Evolutionary conservation across 2,113 vertebrate genomes (phyloP), one percentile per base, ranked within the genome.

Genomic region (Ciconia boyciana): DNA sequence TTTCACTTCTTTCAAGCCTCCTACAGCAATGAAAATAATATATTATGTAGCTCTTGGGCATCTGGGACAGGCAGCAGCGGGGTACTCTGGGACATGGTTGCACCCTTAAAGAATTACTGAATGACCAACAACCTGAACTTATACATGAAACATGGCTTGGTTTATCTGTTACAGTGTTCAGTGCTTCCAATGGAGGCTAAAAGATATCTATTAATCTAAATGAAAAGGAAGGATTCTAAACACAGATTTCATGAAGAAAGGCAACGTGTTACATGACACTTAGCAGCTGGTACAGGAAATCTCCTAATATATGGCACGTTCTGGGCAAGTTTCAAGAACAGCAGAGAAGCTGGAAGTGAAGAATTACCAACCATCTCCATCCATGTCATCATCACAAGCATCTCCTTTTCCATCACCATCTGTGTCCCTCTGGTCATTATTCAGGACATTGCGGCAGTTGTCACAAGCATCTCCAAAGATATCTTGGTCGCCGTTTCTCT

Each of bases 331-430:
- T 32, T 72, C 46, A 93, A 44, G 17, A 71, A 34, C 6, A 26
- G 36, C 29, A 93, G 29, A 77, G 32, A 83, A 84, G 31, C 13
- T 52, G 17, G 22, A 85, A 89, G 39, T 57, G 46, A 94, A 78
- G 85, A 94, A 93, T 49, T 80, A 96, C 96, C 32, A 94, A 99
- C 99, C 99, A 32, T 99, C 99, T 84, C 99, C 99, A 84, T 99
- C 99, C 98, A 99, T 99, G 97, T 99, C 99, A 60, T 99, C 98
- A 71, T 99, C 99, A 82, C 99, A 99, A 79, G 98, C 99, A 16
- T 99, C 99, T 87, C 99, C 99, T 89, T 97, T 98, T 41, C 99
- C 99, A 7, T 99, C 99, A 60, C 97, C 94, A 88, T 99, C 99
- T 2, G 99, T 99, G 86, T 99, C 99, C 54, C 93, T 98, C 96